phyloP scores from a whole-genome alignment of 2,888 invertebrate species.

The Metellina segmentata region DNA sequence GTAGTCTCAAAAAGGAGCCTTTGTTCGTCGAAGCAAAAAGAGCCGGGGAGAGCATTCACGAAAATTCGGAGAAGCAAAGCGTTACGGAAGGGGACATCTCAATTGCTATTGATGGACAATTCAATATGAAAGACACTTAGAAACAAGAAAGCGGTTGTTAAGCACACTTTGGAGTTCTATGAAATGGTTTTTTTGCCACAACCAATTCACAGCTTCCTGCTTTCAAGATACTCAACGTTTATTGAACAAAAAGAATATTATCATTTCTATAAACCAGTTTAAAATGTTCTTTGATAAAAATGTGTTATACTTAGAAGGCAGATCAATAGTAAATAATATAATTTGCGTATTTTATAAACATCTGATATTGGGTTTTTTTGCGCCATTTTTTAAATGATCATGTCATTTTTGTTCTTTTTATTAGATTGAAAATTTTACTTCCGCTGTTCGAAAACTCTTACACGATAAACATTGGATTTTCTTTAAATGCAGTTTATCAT shows the following conservation, averaged over 20 bases:
- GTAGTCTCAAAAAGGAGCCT: not conserved
- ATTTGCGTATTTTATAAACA: too few relatives aligned
- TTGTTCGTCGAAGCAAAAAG: not conserved
- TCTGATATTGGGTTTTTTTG: too few relatives aligned
- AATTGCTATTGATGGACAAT: not conserved
- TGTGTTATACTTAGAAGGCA: too few relatives aligned
- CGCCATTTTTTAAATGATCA: too few relatives aligned
- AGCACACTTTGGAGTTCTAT: conserved; percentile 1
- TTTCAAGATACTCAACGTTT: not conserved
- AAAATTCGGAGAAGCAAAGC: not conserved
- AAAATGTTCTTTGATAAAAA: too few relatives aligned
- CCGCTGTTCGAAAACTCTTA: too few relatives aligned
- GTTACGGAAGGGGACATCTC: not conserved
- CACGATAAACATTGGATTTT: too few relatives aligned
- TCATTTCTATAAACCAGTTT: too few relatives aligned
- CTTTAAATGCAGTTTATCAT: too few relatives aligned
- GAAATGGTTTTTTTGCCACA: not conserved
- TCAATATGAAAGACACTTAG: not conserved
- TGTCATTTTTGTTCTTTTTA: too few relatives aligned
- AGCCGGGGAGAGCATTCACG: not conserved
- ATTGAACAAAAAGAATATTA: not conserved
- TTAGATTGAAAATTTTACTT: too few relatives aligned
- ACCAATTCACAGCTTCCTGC: not conserved
- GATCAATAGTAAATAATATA: too few relatives aligned
- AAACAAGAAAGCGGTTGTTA: not conserved